Conservation (phyloP, 2,113 vertebrate species). For the Castor canadensis region DNA sequence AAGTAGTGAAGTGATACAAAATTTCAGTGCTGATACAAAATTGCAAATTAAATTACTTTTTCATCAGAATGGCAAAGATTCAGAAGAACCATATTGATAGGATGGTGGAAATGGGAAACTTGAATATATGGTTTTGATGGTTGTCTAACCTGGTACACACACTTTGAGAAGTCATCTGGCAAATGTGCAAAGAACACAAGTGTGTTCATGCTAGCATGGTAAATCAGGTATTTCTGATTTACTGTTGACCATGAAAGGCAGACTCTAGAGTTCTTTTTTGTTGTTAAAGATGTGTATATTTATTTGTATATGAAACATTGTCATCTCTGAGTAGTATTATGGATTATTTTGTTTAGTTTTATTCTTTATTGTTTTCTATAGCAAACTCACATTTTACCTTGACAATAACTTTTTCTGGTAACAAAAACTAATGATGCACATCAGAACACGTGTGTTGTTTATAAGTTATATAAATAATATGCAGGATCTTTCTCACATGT, state of each 20-base stretch:
- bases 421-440: neutral
- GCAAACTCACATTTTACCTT: neutral
- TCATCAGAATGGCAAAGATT: neutral
- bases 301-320: neutral
- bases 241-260: neutral
- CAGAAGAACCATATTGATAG: neutral
- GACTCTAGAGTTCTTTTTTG: neutral
- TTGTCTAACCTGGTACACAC: neutral
- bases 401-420: conserved; percentile 12
- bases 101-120: neutral
- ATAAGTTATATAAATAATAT: neutral
- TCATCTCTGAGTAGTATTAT: neutral
- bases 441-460: neutral
- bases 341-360: neutral
- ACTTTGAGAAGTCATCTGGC: conserved; percentile 14
- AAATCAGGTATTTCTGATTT: neutral
- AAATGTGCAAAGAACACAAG: neutral
- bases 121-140: neutral
- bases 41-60: neutral
- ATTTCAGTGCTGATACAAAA: neutral
- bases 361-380: neutral
- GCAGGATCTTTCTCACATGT: neutral
- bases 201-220: neutral
- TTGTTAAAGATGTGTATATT: neutral
- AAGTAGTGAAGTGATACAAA: neutral